Base-by-base conservation (phyloP, 2,797 vertebrate genomes). In the Gobionotothen gibberifrons region DNA sequence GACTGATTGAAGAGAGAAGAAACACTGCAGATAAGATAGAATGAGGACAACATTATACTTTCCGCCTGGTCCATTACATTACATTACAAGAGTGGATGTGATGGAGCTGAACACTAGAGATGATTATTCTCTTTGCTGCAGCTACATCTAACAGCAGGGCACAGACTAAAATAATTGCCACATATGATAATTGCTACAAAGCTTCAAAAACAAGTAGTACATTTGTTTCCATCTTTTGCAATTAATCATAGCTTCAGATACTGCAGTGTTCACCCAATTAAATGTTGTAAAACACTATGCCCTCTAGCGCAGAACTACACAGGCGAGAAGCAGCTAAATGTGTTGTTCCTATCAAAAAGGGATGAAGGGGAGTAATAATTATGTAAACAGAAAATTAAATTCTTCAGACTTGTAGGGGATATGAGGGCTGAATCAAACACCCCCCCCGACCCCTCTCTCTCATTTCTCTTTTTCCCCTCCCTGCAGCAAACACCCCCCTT, bases 321-420 rank as follows among this genome's bases (percentile, higher is more conserved):
- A 52, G 76, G 64, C 62, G 64, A 84, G 73, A 51, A 65, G 74
- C 42, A 3, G 21, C 78, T 84, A 85, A 86, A 87, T 69, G 77
- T 80, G 79, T 86, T 88, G 84, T 83, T 86, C 48, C 69, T 61
- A 78, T 86, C 73, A 82, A 88, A 81, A 69, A 63, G 47, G 64
- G 78, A 86, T 82, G 82, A 84, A 77, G 70, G 67, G 69, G 75
- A 77, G 82, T 79, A 87, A 85, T 87, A 89, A 91, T 90, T 90
- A 88, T 87, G 85, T 82, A 87, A 90, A 91, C 82, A 86, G 58
- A 85, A 87, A 92, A 89, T 89, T 81, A 86, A 90, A 90, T 76
- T 83, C 73, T 83, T 80, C 61, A 76, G 54, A 86, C 84, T 84
- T 84, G 79, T 78, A 63, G 72, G 64, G 84, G 72, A 90, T 85